phyloP scores from a whole-genome alignment of 2,113 vertebrate genomes.

The Helogale parvula region DNA sequence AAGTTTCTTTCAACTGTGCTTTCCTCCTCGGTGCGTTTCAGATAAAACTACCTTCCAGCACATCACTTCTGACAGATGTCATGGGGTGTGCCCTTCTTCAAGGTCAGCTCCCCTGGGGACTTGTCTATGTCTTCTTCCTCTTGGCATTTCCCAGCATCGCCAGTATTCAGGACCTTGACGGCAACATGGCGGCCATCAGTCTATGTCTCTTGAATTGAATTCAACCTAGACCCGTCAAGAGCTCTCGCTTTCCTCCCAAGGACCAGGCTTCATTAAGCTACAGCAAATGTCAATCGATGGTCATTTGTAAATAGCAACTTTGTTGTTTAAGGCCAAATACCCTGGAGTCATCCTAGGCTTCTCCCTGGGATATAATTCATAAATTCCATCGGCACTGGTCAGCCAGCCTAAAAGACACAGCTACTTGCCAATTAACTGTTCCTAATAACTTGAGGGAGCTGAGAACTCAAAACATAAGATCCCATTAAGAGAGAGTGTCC shows the following conservation, averaged over 20 bases:
- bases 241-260: neutral
- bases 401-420: neutral
- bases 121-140: neutral
- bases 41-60: neutral
- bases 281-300: neutral
- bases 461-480: neutral
- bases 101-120: neutral
- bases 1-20: neutral
- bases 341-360: constrained; percentile 38
- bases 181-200: neutral
- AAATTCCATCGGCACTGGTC: neutral
- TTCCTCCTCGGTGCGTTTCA: neutral
- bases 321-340: constrained; percentile 36
- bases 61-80: neutral
- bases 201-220: neutral
- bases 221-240: neutral
- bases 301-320: constrained; percentile 49
- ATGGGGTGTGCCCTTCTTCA: neutral
- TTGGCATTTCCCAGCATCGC: neutral
- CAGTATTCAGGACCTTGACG: neutral
- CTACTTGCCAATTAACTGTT: neutral
- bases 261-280: neutral
- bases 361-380: constrained; percentile 25
- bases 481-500: neutral
- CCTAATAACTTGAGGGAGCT: neutral